Evolutionary conservation across 2,797 vertebrate species (phyloP).

Genomic region (Gallinago nigripennis): DNA sequence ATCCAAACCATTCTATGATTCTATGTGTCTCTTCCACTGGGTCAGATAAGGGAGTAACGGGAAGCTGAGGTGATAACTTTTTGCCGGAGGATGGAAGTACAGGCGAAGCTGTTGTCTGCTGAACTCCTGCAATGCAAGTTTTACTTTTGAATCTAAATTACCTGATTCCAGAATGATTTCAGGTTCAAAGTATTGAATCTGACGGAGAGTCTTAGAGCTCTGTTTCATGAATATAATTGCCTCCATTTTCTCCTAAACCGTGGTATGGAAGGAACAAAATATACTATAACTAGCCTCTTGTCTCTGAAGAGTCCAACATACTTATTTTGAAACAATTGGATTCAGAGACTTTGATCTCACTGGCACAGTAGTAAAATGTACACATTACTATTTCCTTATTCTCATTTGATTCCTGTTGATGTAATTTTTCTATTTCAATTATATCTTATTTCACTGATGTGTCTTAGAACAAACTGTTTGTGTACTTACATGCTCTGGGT

Average conservation of each 20-base stretch:
- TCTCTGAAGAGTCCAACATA: neutral
- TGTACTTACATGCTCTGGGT: neutral
- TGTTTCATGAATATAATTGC: neutral
- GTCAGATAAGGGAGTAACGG: neutral
- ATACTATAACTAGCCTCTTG: neutral
- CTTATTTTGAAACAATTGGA: neutral
- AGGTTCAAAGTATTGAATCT: neutral
- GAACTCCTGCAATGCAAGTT: neutral
- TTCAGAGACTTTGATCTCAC: neutral
- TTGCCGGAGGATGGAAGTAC: neutral
- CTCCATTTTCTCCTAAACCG: neutral
- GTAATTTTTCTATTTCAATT: constrained; percentile 21
- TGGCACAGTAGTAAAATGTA: neutral
- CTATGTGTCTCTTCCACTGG: neutral
- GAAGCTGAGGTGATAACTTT: neutral
- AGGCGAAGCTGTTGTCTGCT: neutral
- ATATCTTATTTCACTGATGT: neutral
- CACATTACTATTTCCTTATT: neutral
- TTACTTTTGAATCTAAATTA: neutral
- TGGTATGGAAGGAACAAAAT: neutral
- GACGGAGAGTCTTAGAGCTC: neutral
- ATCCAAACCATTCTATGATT: too few relatives aligned
- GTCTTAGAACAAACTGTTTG: neutral
- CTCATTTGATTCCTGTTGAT: neutral
- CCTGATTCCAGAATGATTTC: neutral